Evolutionary conservation across 2,797 vertebrate species (phyloP).

Genomic region (Zenarchopterus dispar): DNA sequence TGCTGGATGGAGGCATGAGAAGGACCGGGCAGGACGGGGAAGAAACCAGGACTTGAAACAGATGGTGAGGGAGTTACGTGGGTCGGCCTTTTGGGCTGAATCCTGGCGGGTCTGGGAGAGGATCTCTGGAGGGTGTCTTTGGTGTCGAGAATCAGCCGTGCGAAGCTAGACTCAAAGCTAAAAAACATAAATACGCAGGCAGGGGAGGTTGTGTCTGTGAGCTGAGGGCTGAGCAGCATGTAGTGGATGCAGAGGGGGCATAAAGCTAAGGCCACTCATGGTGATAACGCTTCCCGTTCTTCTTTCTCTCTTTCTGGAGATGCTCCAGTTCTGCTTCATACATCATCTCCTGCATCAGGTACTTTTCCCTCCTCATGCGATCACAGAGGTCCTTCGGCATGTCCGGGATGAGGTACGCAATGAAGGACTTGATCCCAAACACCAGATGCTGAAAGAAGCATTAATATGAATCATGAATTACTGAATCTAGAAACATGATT

Average conservation of each 20-base stretch:
- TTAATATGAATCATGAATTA: slow-evolving; percentile 30
- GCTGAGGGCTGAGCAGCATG: slow-evolving; percentile 34
- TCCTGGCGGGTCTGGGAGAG: slow-evolving; percentile 30
- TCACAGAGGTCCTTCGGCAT: slow-evolving; percentile 97
- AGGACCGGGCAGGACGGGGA: slow-evolving; percentile 1
- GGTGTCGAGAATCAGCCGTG: slow-evolving; percentile 76
- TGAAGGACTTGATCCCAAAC: slow-evolving; percentile 98
- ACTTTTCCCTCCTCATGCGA: slow-evolving; percentile 97
- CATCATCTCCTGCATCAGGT: slow-evolving; percentile 99
- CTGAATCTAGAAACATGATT: slow-evolving; percentile 10
- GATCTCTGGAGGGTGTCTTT: slow-evolving; percentile 69
- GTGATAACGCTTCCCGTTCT: slow-evolving; percentile 95
- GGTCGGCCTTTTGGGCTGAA: slow-evolving; percentile 17
- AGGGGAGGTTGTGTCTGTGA: slow-evolving; percentile 36
- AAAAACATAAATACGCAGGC: slow-evolving; percentile 47
- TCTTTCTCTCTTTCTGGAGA: slow-evolving; percentile 94
- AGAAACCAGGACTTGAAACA: slow-evolving; percentile 37
- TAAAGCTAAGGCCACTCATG: slow-evolving; percentile 96
- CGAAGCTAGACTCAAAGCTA: slow-evolving; percentile 75
- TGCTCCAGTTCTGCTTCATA: slow-evolving; percentile 97
- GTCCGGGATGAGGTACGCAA: slow-evolving; percentile 98
- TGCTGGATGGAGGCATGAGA: slow-evolving; percentile 61
- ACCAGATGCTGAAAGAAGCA: slow-evolving; percentile 91
- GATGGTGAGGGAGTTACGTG: slow-evolving; percentile 46
- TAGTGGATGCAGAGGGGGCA: slow-evolving; percentile 19